phyloP scores from a whole-genome alignment of 2,113 vertebrate species.

The Osmerus mordax region DNA sequence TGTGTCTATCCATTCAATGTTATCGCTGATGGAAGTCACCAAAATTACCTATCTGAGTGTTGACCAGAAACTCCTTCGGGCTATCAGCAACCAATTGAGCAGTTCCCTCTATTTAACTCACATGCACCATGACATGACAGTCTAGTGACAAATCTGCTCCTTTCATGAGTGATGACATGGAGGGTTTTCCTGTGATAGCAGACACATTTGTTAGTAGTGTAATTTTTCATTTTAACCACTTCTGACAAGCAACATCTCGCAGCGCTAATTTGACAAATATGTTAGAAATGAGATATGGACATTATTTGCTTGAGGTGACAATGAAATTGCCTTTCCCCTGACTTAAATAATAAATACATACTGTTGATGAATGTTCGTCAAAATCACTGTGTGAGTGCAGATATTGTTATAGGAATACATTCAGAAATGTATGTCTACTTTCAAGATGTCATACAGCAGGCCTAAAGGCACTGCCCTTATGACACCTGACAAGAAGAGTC shows the following conservation, averaged over 20 bases:
- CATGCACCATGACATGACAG: conserved; percentile 32
- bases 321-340: neutral
- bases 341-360: no score
- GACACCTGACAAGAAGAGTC: no score
- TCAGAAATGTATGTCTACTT: no score
- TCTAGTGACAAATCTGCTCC: conserved; percentile 29
- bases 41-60: neutral
- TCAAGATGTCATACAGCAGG: no score
- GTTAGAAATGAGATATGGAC: neutral
- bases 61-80: conserved; percentile 14
- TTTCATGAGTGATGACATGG: conserved; percentile 26
- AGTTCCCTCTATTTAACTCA: conserved; percentile 19
- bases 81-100: conserved; percentile 17
- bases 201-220: conserved; percentile 31
- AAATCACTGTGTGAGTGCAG: no score
- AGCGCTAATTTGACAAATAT: conserved; percentile 21
- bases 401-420: no score
- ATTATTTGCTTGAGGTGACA: neutral
- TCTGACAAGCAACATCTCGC: conserved; percentile 18
- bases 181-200: conserved; percentile 6
- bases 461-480: no score
- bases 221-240: conserved; percentile 31
- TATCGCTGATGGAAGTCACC: neutral
- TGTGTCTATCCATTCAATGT: no score
- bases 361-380: no score